Conservation (phyloP, 2,888 invertebrate species). For the Spilosoma lubricipeda region DNA sequence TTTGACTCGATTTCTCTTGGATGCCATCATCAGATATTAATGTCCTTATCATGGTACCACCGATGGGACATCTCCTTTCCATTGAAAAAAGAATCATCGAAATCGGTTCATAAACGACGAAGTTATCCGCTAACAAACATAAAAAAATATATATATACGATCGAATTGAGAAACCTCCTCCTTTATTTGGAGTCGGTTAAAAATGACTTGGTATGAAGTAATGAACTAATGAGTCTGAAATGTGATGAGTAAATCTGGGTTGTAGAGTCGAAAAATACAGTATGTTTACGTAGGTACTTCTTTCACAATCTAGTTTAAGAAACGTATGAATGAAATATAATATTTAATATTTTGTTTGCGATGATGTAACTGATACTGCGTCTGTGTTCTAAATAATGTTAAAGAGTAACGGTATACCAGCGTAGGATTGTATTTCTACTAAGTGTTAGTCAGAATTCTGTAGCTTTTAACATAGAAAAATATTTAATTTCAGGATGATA, state of each 20-base stretch:
- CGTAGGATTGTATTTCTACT: slow-evolving; percentile 2
- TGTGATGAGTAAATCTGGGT: background rate
- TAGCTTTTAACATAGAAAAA: background rate
- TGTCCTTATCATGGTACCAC: no score
- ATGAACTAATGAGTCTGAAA: background rate
- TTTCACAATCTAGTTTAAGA: slow-evolving; percentile 1
- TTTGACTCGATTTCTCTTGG: no score
- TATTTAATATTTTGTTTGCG: background rate
- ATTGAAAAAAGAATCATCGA: no score
- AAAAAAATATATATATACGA: no score
- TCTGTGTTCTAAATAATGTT: background rate
- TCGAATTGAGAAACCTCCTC: no score
- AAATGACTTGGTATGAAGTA: background rate
- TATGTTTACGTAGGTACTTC: background rate
- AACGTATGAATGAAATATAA: background rate
- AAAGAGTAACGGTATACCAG: background rate
- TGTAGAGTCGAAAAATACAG: background rate
- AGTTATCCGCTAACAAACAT: no score
- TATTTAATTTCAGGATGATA: slow-evolving; percentile 73
- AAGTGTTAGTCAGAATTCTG: background rate
- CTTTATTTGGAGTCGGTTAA: no score
- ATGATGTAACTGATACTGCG: background rate
- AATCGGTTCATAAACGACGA: no score
- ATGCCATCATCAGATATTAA: no score
- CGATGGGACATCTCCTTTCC: no score